Base-by-base conservation (phyloP, 2,888 invertebrate species). In the Mylabris sibirica region DNA sequence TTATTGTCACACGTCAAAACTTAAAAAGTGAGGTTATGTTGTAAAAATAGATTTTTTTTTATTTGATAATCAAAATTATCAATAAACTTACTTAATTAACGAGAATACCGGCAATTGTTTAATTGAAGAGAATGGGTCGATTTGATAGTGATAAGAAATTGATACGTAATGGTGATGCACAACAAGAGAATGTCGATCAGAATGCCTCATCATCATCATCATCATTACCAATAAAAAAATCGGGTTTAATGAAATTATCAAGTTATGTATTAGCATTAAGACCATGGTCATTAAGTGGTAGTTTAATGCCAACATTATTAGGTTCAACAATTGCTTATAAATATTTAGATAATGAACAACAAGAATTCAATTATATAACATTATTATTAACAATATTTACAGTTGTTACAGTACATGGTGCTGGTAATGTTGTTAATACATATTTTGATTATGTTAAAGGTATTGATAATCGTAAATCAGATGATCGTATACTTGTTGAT, bases 401-500 rank as follows among this genome's bases (percentile, higher is more conserved):
- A 3, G 93, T 96, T 24, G 89, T 97, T 69, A 94, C 94, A 1
- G 98, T 98, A 3, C 98, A 98, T 83, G 96, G 97, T 70, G 98
- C 98, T 70, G 98, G 97, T 64, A 98, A 98, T 85, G 92, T 98
- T 53, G 97, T 98, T 26, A 98, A 98, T 84, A 98, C 98, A 0
- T 98, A 97, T 84, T 98, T 93, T 83, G 98, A 98, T 85, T 98
- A 94, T 82, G 91, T 95, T 38, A 95, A 95, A 86, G 98, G 98
- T 60, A 96, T 98, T 67, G 98, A 98, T 84, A 94, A 93, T 82
- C 89, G 94, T 72, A 96, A 94, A 86, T 95, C 96, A 76, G 97
- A 98, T 82, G 98, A 98, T 82, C 89, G 97, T 80, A 97, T 96
- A 76, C 87, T 98, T 66, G 97, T 98, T n/a, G 98, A 98, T 86